Evolutionary conservation across 2,888 invertebrate genomes (phyloP).

Genomic region (Lucinisca nassula): DNA sequence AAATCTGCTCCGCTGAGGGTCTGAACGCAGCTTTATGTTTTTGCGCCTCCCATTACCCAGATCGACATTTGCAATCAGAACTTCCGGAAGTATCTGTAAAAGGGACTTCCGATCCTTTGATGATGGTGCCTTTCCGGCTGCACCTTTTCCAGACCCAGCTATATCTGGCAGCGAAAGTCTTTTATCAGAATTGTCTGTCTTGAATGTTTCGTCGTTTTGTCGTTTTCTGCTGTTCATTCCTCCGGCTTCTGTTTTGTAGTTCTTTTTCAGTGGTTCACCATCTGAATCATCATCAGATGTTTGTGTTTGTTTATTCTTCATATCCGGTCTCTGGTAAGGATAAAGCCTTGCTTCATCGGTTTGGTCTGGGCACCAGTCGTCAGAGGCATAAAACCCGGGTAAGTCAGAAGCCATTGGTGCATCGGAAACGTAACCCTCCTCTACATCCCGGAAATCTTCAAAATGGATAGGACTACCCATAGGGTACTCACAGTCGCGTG

Average conservation of each 20-base stretch:
- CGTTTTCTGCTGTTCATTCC: background rate
- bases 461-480: slow-evolving; percentile 31
- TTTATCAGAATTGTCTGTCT: background rate
- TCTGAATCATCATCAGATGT: slow-evolving; percentile 32
- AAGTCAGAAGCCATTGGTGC: slow-evolving; percentile 50
- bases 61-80: slow-evolving; percentile 65
- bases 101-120: slow-evolving; percentile 32
- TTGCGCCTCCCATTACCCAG: slow-evolving; percentile 60
- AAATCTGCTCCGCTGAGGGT: slow-evolving; percentile 43
- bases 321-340: slow-evolving; percentile 10
- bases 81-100: slow-evolving; percentile 59
- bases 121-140: background rate
- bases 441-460: slow-evolving; percentile 34
- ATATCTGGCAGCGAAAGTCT: slow-evolving; percentile 52
- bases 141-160: slow-evolving; percentile 16
- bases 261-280: background rate
- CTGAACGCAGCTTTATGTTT: slow-evolving; percentile 58
- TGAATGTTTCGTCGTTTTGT: background rate
- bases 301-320: slow-evolving; percentile 48
- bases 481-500: slow-evolving; percentile 30
- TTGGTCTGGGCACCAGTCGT: background rate
- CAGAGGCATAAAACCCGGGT: slow-evolving; percentile 3
- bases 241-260: background rate
- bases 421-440: slow-evolving; percentile 49
- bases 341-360: slow-evolving; percentile 30